These are phyloP conservation scores for Moxostoma hubbsi DNA, from an alignment of 2,797 vertebrate species.

Conservation along the genomic window DNA sequence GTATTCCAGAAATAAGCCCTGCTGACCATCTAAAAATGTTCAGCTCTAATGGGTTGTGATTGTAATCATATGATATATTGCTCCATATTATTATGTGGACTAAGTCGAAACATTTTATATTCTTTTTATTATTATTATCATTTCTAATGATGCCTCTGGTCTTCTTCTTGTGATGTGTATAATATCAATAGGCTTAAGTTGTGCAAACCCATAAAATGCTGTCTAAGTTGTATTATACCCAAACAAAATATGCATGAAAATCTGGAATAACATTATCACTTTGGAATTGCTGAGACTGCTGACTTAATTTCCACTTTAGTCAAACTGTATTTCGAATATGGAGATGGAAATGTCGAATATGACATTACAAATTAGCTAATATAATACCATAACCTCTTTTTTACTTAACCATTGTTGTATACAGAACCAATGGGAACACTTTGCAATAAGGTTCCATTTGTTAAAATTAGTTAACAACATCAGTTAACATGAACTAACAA, in stretches of 20 bases:
- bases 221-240: neutral
- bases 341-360: neutral
- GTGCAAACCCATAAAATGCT: neutral
- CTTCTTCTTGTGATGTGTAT: neutral
- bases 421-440: neutral
- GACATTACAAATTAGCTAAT: neutral
- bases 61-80: neutral
- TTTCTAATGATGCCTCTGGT: neutral
- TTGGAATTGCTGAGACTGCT: neutral
- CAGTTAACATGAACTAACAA: too few relatives aligned
- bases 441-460: too few relatives aligned
- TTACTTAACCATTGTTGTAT: neutral
- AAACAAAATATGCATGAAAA: neutral
- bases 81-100: too few relatives aligned
- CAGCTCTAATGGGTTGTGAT: neutral
- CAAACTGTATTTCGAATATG: neutral
- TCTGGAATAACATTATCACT: neutral
- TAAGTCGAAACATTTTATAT: neutral
- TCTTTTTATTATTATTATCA: neutral
- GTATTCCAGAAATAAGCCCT: neutral
- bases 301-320: neutral
- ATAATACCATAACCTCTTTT: slow-evolving; percentile 5
- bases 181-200: neutral
- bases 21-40: neutral
- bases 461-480: too few relatives aligned